phyloP scores from a whole-genome alignment of 2,797 vertebrate genomes.

The Acridotheres tristis region DNA sequence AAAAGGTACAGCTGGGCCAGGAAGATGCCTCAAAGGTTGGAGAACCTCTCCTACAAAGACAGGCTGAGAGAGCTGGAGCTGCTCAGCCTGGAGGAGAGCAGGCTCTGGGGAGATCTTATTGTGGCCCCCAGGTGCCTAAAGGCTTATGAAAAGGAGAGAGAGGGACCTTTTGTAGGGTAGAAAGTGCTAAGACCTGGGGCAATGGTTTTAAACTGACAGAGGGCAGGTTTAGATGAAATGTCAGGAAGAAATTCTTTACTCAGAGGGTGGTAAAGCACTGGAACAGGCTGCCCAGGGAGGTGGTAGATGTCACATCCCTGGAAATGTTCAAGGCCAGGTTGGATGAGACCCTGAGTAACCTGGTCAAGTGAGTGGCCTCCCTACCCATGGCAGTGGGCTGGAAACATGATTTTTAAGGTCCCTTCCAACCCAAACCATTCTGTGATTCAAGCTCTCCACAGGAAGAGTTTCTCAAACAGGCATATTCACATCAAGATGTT shows the following conservation, averaged over 20 bases:
- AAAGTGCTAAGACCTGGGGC: fast-evolving
- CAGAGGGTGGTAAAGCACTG: neutral
- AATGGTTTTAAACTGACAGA: neutral
- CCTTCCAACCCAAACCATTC: neutral
- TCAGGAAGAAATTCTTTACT: neutral
- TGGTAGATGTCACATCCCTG: neutral
- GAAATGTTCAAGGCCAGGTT: neutral
- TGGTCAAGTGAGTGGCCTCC: neutral
- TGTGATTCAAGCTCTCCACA: neutral
- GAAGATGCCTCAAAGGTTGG: neutral
- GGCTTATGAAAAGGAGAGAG: neutral
- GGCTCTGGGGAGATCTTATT: neutral
- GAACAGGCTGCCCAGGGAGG: neutral
- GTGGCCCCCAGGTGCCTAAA: neutral
- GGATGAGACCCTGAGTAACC: neutral
- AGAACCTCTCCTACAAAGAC: neutral
- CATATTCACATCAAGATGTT: neutral
- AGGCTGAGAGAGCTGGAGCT: neutral
- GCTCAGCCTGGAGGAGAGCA: neutral
- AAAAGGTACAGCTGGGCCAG: neutral
- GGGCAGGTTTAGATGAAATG: neutral
- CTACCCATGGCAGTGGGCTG: neutral
- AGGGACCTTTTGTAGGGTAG: neutral
- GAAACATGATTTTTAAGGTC: neutral
- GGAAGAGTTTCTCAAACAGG: neutral